These are phyloP conservation scores for Oryctolagus cuniculus DNA, from an alignment of 2,113 vertebrate species.

Conservation along the genomic window DNA sequence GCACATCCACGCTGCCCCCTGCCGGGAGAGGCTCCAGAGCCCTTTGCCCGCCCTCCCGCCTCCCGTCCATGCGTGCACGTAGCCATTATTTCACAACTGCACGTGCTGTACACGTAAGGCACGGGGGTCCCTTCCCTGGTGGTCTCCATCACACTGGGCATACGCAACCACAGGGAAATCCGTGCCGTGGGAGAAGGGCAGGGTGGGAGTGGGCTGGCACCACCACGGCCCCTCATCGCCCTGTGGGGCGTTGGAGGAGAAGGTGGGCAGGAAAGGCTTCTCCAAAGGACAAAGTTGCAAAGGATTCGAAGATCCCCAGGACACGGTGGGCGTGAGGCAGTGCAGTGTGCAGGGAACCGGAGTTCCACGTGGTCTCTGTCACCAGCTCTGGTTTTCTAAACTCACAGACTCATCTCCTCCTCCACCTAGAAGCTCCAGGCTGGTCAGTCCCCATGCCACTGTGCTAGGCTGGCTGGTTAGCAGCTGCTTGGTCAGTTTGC, in stretches of 20 bases:
- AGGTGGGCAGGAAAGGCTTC: not conserved
- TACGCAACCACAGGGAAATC: not conserved
- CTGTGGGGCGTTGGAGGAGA: not conserved
- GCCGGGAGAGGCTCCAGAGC: not conserved
- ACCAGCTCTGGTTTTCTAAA: not conserved
- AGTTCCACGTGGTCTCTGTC: too few species aligned
- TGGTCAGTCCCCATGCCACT: not conserved
- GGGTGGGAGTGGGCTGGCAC: not conserved
- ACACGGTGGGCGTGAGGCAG: not conserved
- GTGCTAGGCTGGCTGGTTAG: not conserved
- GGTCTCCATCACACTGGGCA: not conserved
- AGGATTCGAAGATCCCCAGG: not conserved
- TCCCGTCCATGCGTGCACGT: not conserved
- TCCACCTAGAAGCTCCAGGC: not conserved
- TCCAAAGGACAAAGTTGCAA: not conserved
- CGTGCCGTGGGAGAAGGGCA: not conserved
- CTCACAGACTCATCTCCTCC: not conserved
- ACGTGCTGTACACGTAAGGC: not conserved
- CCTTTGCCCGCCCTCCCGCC: not conserved
- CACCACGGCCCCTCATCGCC: not conserved
- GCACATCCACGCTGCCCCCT: not conserved
- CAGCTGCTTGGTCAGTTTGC: not conserved
- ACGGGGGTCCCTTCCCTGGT: not conserved
- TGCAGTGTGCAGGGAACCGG: too few species aligned
- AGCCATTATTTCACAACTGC: not conserved